These are phyloP conservation scores for Drosophila trichaetosa DNA, from an alignment of 2,888 invertebrate species.

Conservation along the genomic window DNA sequence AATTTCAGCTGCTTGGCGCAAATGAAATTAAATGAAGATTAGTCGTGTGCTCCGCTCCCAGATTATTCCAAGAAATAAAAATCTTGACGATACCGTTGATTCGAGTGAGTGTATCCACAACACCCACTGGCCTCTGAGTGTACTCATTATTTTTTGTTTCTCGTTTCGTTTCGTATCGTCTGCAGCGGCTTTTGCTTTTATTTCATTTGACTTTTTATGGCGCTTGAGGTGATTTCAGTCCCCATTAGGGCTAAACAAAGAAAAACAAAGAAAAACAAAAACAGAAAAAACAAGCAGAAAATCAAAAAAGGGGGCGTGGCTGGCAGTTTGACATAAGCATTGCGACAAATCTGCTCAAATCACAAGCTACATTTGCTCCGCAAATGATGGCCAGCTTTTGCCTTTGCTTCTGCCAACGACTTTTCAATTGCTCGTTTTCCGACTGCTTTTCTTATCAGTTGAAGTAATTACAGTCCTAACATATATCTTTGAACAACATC, in stretches of 20 bases:
- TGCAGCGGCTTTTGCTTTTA: conserved; percentile 65
- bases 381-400: conserved; percentile 73
- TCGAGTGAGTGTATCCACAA: conserved; percentile 28
- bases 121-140: conserved; percentile 27
- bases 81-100: conserved; percentile 56
- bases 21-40: conserved; percentile 84
- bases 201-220: conserved; percentile 77
- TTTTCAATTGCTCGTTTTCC: conserved; percentile 6
- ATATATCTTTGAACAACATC: neutral
- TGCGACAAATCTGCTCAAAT: conserved; percentile 66
- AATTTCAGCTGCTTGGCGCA: conserved; percentile 71
- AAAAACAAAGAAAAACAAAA: neutral
- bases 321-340: conserved; percentile 43
- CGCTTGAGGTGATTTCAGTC: conserved; percentile 76
- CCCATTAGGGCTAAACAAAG: conserved; percentile 32
- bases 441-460: neutral
- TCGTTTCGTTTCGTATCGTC: conserved; percentile 55
- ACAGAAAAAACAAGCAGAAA: neutral
- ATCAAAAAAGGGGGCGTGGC: conserved; percentile 30
- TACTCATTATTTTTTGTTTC: conserved; percentile 66
- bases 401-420: conserved; percentile 29
- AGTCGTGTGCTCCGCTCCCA: conserved; percentile 74
- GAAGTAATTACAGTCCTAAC: neutral
- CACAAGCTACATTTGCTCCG: conserved; percentile 77
- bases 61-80: conserved; percentile 82